These are phyloP conservation scores for Globia sparganii DNA, from an alignment of 2,888 invertebrate species.

Conservation along the genomic window DNA sequence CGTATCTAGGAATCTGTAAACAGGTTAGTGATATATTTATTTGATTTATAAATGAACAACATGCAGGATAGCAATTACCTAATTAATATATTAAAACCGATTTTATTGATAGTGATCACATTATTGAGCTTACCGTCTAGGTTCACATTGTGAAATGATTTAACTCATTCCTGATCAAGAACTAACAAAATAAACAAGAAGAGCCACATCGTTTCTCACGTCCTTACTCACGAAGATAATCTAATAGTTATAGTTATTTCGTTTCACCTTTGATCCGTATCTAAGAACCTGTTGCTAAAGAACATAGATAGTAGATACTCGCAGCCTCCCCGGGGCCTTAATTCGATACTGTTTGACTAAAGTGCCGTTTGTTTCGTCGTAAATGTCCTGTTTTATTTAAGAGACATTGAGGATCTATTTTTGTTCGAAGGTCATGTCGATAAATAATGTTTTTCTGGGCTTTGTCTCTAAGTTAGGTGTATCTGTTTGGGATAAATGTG, in stretches of 20 bases:
- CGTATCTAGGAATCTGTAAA: constrained; percentile 84
- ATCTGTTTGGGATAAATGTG: constrained; percentile 2
- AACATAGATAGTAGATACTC: constrained; percentile 66
- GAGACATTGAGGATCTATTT: constrained; percentile 42
- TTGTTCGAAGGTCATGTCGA: constrained; percentile 30
- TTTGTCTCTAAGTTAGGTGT: constrained; percentile 12
- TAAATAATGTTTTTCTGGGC: constrained; percentile 35
- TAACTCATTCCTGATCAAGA: background rate
- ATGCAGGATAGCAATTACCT: no score
- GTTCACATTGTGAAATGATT: no score
- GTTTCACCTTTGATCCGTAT: constrained; percentile 71
- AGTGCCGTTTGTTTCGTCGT: constrained; percentile 71
- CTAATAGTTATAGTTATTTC: constrained; percentile 57
- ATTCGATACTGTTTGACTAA: constrained; percentile 79
- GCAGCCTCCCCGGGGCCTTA: constrained; percentile 72
- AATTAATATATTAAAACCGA: no score
- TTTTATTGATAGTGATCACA: no score
- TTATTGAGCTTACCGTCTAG: no score
- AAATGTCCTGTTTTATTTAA: constrained; percentile 59
- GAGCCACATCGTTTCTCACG: constrained; percentile 7
- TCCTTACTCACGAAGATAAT: constrained; percentile 42
- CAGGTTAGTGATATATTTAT: no score
- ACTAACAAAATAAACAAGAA: constrained; percentile 3
- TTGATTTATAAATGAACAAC: no score
- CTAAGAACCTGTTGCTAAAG: constrained; percentile 84